phyloP scores from a whole-genome alignment of 1,140 invertebrate species.

The Drosophila rufa region DNA sequence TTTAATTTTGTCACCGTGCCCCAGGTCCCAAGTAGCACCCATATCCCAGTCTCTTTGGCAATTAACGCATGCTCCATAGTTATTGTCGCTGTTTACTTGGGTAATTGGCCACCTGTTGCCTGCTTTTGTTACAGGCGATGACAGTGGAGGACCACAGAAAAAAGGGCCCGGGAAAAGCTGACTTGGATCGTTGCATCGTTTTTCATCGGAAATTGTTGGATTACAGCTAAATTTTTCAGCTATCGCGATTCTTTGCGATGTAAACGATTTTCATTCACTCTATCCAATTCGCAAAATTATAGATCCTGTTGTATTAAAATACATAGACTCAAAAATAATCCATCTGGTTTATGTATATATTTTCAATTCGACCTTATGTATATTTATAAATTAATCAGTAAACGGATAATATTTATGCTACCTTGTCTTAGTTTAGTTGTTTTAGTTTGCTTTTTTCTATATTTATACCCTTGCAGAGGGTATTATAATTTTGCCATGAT shows the following conservation, averaged over 20 bases:
- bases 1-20: constrained; percentile 82
- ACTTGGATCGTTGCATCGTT: constrained; percentile 42
- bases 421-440: constrained; percentile 5
- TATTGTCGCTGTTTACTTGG: constrained; percentile 43
- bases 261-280: constrained; percentile 7
- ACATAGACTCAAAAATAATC: not conserved
- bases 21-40: constrained; percentile 25
- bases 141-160: constrained; percentile 12
- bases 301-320: not conserved
- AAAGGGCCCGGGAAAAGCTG: constrained; percentile 26
- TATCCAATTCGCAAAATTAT: not conserved
- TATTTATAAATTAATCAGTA: not conserved
- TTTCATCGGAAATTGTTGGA: constrained; percentile 10
- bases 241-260: not conserved
- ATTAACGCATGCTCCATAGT: constrained; percentile 75
- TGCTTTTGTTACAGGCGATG: constrained; percentile 49
- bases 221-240: constrained; percentile 3
- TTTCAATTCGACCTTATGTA: no score
- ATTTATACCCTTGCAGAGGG: no score
- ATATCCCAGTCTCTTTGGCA: constrained; percentile 40
- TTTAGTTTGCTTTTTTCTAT: constrained; percentile 27
- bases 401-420: no score
- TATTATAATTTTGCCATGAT: no score
- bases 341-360: not conserved
- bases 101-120: constrained; percentile 81